Percentiles rank a stretch among this genome's conserved stretches.
Evolutionary conservation across 2,888 invertebrate species (phyloP).

Genomic region (Sialis lutaria): DNA sequence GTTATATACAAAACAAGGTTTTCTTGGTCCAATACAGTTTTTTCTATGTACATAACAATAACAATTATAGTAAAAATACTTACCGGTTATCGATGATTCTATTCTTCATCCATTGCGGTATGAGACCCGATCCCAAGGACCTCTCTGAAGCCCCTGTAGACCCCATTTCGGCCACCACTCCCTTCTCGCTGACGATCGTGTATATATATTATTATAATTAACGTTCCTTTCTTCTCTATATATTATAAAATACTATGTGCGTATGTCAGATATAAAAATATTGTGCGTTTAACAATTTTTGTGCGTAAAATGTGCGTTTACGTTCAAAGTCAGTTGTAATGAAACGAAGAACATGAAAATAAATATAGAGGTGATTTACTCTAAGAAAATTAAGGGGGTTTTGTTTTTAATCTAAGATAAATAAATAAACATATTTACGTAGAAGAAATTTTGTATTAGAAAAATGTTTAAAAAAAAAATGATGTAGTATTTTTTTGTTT

Average conservation of each 20-base stretch:
- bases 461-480: too few species aligned
- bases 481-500: too few species aligned
- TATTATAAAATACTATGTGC: neutral
- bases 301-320: conserved; percentile 5
- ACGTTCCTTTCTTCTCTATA: neutral
- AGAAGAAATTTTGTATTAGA: too few species aligned
- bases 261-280: neutral
- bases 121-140: conserved; percentile 40
- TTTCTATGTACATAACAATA: too few species aligned
- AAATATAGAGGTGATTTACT: neutral
- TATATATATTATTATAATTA: neutral
- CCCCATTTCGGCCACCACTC: neutral
- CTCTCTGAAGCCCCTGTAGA: conserved; percentile 22
- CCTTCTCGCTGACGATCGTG: neutral
- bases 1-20: too few species aligned
- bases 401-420: neutral
- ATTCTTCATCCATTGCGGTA: conserved; percentile 61
- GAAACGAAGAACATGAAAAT: neutral
- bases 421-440: neutral
- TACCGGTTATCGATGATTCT: conserved; percentile 38
- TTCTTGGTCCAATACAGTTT: too few species aligned
- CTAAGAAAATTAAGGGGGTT: neutral
- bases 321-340: conserved; percentile 4
- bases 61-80: conserved; percentile 10
- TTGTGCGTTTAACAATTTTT: conserved; percentile 5